Evolutionary conservation across 2,113 vertebrate genomes (phyloP).

Genomic region (Sebastes fasciatus): DNA sequence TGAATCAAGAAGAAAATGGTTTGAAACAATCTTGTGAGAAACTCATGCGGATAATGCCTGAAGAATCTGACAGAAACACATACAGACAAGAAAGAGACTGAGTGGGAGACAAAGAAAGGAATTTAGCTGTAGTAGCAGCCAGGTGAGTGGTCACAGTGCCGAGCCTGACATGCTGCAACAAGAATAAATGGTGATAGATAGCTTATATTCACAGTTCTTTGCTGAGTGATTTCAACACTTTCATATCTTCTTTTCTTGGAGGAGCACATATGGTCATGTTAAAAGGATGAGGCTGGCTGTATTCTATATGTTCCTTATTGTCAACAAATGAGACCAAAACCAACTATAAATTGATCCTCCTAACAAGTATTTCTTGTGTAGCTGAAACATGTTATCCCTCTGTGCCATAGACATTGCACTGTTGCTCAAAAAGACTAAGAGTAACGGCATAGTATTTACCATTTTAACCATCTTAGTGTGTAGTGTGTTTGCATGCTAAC

Average conservation of each 20-base stretch:
- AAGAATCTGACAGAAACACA: slow-evolving; percentile 10
- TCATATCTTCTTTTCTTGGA: neutral
- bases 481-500: neutral
- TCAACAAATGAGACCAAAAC: neutral
- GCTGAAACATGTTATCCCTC: neutral
- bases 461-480: neutral
- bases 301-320: neutral
- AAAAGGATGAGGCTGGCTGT: neutral
- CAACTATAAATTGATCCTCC: neutral
- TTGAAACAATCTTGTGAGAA: slow-evolving; percentile 2
- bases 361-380: neutral
- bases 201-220: slow-evolving; percentile 1
- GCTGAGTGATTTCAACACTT: neutral
- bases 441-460: neutral
- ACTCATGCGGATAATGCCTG: neutral
- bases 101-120: slow-evolving; percentile 19
- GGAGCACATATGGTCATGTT: no score
- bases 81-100: neutral
- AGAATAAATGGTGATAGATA: slow-evolving; percentile 13
- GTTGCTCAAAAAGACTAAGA: neutral
- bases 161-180: slow-evolving; percentile 15
- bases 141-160: slow-evolving; percentile 7
- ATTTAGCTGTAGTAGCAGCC: slow-evolving; percentile 2
- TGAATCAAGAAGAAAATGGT: neutral
- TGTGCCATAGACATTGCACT: neutral